phyloP scores from a whole-genome alignment of 2,113 vertebrate species.

The Neofelis nebulosa region DNA sequence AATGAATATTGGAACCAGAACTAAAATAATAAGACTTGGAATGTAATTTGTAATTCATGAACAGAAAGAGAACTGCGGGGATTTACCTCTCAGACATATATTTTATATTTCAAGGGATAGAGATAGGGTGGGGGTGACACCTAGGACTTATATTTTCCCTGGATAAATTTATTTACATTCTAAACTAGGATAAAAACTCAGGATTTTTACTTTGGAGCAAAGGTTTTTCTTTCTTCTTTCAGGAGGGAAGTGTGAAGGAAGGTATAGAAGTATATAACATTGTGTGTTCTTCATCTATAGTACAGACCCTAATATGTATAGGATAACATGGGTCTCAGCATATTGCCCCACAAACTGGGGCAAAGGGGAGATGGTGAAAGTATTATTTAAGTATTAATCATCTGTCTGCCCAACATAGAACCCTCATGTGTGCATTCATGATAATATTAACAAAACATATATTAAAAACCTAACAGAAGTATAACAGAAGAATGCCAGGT shows the following conservation, averaged over 20 bases:
- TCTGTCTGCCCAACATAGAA: background rate
- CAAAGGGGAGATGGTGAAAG: background rate
- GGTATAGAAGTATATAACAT: background rate
- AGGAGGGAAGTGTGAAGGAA: rapidly evolving
- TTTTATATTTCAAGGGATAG: background rate
- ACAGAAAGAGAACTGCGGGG: background rate
- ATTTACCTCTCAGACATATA: background rate
- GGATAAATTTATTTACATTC: background rate
- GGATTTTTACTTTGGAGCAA: background rate
- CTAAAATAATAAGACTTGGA: background rate
- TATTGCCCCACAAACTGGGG: background rate
- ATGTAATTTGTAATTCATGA: background rate
- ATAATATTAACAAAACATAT: background rate
- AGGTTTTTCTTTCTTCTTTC: background rate
- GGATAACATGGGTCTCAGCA: background rate
- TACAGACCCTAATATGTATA: background rate
- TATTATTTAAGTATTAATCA: background rate
- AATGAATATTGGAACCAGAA: background rate
- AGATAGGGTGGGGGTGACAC: background rate
- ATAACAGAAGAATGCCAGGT: rapidly evolving
- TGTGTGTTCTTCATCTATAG: background rate
- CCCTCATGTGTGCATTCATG: background rate
- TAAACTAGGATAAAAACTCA: background rate
- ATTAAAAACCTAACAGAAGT: background rate
- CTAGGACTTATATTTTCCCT: rapidly evolving